These are phyloP conservation scores for Achatina immaculata DNA, from an alignment of 1,140 invertebrate genomes.

Conservation along the genomic window DNA sequence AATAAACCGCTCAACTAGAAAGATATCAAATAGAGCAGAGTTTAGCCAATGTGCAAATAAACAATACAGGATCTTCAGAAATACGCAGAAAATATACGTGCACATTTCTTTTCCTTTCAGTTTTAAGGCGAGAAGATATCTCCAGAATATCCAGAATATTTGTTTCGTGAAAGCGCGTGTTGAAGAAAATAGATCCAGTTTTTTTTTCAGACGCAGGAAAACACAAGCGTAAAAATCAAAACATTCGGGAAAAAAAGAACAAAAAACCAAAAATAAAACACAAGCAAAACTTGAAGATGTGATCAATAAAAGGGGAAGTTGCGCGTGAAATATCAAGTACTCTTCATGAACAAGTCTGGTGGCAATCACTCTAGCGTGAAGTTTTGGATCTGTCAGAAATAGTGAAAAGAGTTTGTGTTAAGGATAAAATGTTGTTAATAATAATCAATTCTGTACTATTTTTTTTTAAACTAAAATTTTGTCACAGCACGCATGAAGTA, in stretches of 20 bases:
- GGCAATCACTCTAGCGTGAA: neutral
- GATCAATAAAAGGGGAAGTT: neutral
- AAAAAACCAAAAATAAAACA: no score
- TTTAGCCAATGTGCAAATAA: constrained; percentile 9
- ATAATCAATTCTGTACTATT: no score
- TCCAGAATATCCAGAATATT: no score
- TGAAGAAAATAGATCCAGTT: neutral
- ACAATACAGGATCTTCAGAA: neutral
- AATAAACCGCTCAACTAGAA: neutral
- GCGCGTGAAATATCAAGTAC: neutral
- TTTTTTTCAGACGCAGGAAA: neutral
- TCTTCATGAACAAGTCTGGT: neutral
- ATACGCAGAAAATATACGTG: no score
- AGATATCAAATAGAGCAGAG: constrained; percentile 1
- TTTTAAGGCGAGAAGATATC: no score
- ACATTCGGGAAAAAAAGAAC: neutral
- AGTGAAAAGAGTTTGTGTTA: no score
- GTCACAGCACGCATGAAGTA: no score
- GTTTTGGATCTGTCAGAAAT: neutral
- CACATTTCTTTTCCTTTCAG: no score
- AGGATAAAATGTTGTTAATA: no score
- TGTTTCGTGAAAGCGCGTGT: neutral
- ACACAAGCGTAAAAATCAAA: neutral
- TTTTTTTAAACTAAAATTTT: no score
- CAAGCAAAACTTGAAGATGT: no score